These are phyloP conservation scores for Tricholauxania praeusta DNA, from an alignment of 2,888 invertebrate species.

Conservation along the genomic window DNA sequence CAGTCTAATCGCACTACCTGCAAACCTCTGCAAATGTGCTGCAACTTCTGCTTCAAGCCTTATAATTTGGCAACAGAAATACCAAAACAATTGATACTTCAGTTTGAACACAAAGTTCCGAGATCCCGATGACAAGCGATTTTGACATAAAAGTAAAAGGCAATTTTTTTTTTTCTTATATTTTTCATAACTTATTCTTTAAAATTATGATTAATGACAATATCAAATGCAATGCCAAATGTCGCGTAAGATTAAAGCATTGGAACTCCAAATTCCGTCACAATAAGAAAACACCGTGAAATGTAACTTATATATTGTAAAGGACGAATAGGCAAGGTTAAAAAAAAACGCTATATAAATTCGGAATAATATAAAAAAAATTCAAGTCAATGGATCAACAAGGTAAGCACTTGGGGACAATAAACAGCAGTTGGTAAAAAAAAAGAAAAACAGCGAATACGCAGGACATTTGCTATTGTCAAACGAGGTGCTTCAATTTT, in stretches of 20 bases:
- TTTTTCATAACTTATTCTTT: not conserved
- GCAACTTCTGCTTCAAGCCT: too few relatives aligned
- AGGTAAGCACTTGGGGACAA: slow-evolving; percentile 5
- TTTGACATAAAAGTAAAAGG: not conserved
- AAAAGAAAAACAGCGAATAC: not conserved
- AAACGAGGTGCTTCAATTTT: not conserved
- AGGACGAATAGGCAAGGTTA: not conserved
- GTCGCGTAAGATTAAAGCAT: slow-evolving; percentile 3
- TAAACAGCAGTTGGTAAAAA: not conserved
- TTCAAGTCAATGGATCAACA: slow-evolving; percentile 5
- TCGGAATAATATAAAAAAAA: not conserved
- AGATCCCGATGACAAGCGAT: not conserved
- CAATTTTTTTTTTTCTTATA: not conserved
- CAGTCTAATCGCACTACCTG: too few relatives aligned
- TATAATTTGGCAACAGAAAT: too few relatives aligned
- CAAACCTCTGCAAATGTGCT: too few relatives aligned
- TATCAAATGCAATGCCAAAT: not conserved
- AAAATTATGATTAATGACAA: slow-evolving; percentile 4
- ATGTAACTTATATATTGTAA: not conserved
- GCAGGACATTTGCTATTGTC: slow-evolving; percentile 1
- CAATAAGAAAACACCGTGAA: not conserved
- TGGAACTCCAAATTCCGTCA: not conserved
- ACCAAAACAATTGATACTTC: too few relatives aligned
- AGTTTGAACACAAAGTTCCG: not conserved
- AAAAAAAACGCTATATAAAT: not conserved